A percentile compares a stretch with the other conserved stretches of the same genome.
These are phyloP conservation scores for Aphelenchoides avenae DNA, from an alignment of 1,140 invertebrate genomes.

Conservation along the genomic window DNA sequence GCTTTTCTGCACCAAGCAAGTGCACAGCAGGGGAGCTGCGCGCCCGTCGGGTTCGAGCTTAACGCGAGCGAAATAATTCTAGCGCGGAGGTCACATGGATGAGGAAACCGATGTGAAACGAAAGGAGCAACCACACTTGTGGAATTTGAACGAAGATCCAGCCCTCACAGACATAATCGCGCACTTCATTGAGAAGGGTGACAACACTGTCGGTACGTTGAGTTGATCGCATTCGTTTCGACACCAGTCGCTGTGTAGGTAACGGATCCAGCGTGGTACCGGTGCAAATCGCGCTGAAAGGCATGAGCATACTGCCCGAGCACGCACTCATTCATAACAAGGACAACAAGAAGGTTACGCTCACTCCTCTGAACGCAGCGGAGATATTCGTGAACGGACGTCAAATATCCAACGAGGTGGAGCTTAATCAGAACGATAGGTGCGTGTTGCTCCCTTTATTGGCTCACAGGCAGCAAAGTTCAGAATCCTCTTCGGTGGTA, in stretches of 20 bases:
- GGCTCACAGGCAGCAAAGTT: no score
- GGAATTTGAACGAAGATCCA: conserved; percentile 67
- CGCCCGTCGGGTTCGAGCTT: no score
- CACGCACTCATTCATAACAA: conserved; percentile 64
- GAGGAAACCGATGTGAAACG: no score
- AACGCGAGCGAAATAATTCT: no score
- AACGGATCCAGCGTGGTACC: conserved; percentile 45
- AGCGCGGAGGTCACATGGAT: no score
- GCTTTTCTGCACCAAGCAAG: conserved; percentile 9
- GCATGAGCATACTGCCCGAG: conserved; percentile 65
- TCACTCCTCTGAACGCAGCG: conserved; percentile 63
- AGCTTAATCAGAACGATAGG: conserved; percentile 66
- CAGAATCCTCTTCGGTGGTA: conserved; percentile 66
- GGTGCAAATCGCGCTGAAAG: conserved; percentile 64
- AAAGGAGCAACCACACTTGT: conserved; percentile 42
- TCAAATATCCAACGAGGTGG: conserved; percentile 58
- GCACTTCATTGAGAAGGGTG: conserved; percentile 63
- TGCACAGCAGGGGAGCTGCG: conserved; percentile 13
- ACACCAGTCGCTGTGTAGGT: conserved; percentile 3
- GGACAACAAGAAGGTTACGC: conserved; percentile 60
- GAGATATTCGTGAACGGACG: conserved; percentile 65
- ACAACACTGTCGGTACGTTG: conserved; percentile 63
- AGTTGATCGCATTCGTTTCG: conserved; percentile 39
- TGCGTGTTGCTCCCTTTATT: no score
- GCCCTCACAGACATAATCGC: conserved; percentile 65